Base-by-base conservation (phyloP, 2,888 invertebrate species). In the Leucophenga maculata region DNA sequence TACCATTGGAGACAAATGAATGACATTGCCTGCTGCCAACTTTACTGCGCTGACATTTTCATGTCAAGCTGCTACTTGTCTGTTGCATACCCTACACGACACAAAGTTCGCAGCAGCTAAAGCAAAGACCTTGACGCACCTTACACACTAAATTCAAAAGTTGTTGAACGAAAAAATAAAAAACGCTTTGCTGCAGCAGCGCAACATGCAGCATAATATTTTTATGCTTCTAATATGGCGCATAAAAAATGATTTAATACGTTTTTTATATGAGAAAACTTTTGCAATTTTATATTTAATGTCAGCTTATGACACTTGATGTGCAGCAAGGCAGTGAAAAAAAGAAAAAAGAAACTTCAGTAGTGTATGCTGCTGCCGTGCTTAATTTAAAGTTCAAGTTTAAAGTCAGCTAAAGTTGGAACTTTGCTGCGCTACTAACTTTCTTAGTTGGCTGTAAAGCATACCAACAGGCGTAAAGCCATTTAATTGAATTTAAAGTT, bases 191-290 rank as follows among this genome's bases (percentile, higher is more conserved):
- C 26, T 20, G 55, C 55, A 26, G 11, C 8, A 13, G 26, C 20
- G 20, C 52, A 52, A 14, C 26, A 55, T 26, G 31, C 55, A 55
- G 26, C 26, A 20, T 26, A 22, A 55, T 26, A 55, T 55, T 26
- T 20, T 55, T 55, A 22, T 60, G 9, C 44, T n/a, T 39, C n/a
- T 60, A 13, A 39, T 11, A n/a, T 50, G n/a, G 39, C 8, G 44
- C 60, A 60, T 60, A 60, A 81, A 83, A 82, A 80, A 83, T 81
- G 80, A 81, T 81, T 83, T 81, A 81, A 80, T 82, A 77, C 74
- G 75, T 76, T 75, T 78, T 81, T 83, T 83, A 80, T 80, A 82
- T 78, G 84, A 77, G 78, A 77, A 83, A 81, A 81, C 77, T 81
- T 83, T 82, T 76, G 78, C 82, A 82, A 83, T 83, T 83, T 78